Evolutionary conservation across 2,797 vertebrate species (phyloP), one percentile per base, ranked within the genome.

Genomic region (Sebastes iracundus): DNA sequence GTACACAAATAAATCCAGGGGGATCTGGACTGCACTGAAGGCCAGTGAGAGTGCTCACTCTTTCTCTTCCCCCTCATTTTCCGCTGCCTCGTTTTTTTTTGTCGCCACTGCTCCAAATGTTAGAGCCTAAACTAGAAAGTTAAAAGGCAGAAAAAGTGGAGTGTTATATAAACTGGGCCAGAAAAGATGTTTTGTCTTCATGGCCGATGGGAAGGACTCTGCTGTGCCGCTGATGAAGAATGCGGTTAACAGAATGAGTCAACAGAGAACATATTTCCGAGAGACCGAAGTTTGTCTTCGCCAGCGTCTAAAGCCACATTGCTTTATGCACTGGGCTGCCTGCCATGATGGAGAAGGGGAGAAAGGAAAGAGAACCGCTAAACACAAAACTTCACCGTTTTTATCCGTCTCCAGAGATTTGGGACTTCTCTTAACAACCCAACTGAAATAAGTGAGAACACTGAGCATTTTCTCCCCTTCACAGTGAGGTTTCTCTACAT

Each of bases 231-330:
- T 91, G 92, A 95, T 90, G 90, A 92, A 93, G 93, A 96, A 95
- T 95, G 95, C 64, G 92, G 92, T 91, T 92, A 88, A 83, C 88
- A 88, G 92, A 91, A 91, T 96, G 96, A 96, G 93, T 95, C 93
- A 95, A 96, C 87, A 84, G 87, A 90, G 91, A 85, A 95, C 94
- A 92, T 95, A 95, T 96, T 94, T 94, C 94, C 91, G 92, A 64
- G 87, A 88, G 90, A 91, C 83, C 73, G 62, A 89, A 79, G 85
- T 87, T 89, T 79, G 56, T 86, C 69, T 63, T 81, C 71, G 79
- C 87, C 92, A 94, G 87, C 71, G 75, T 85, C 77, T 81, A 73
- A 52, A 88, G 86, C 90, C 92, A 90, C 84, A 86, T 16, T 53
- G 78, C 89, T 92, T 90, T 91, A 88, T 90, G 68, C 77, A 28